phyloP scores from a whole-genome alignment of 2,113 vertebrate species.

The Cryptotis parvus region DNA sequence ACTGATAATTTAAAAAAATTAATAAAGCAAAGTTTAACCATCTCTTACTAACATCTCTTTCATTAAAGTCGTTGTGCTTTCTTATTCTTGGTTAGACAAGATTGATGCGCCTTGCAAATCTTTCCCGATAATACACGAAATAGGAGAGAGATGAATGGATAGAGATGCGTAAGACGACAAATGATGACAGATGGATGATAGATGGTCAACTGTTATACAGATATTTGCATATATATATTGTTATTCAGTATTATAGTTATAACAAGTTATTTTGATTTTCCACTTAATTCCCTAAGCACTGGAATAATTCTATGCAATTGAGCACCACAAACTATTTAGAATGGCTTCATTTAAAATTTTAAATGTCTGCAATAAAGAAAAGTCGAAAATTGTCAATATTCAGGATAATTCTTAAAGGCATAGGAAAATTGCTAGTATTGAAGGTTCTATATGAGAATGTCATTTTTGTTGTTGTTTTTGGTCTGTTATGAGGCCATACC shows the following conservation, averaged over 20 bases:
- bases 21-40: too few species aligned
- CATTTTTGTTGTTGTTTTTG: too few species aligned
- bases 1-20: too few species aligned
- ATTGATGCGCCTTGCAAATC: neutral
- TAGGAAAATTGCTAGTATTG: neutral
- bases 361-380: neutral
- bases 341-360: neutral
- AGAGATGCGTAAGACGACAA: neutral
- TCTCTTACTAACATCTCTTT: neutral
- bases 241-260: neutral
- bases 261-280: conserved; percentile 6
- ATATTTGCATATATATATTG: neutral
- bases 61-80: neutral
- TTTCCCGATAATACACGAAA: neutral
- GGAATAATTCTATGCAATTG: neutral
- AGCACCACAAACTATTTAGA: neutral
- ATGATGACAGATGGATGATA: neutral
- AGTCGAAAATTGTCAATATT: neutral
- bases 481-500: too few species aligned
- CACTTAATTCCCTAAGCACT: neutral
- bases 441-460: neutral
- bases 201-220: neutral
- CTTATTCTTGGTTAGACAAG: neutral
- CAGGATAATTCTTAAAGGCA: neutral
- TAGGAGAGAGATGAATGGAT: neutral